Evolutionary conservation across 2,888 invertebrate genomes (phyloP).

Genomic region (Doris montereyensis): DNA sequence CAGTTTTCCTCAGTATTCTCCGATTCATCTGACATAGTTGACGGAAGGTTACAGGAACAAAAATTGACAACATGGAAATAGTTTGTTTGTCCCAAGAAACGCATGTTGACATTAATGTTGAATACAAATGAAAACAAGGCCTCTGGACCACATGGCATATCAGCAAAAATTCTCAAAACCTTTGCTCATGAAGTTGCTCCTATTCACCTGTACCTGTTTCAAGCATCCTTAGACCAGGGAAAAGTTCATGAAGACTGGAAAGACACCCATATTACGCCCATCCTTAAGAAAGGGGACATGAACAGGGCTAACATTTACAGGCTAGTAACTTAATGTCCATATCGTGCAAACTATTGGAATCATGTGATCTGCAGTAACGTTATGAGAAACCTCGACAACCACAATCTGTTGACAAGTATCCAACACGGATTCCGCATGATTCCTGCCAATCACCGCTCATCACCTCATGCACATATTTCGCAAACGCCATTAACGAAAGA

Average conservation of each 20-base stretch:
- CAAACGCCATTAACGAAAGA: neutral
- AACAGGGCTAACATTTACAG: neutral
- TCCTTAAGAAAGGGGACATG: constrained; percentile 10
- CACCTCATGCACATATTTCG: neutral
- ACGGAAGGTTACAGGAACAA: neutral
- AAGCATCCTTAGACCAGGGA: neutral
- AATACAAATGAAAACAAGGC: neutral
- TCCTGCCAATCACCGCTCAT: neutral
- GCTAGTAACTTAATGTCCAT: neutral
- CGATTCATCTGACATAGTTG: neutral
- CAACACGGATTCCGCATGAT: constrained; percentile 1
- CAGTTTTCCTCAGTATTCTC: neutral
- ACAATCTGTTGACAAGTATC: neutral
- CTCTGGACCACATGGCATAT: neutral
- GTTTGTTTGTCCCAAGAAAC: neutral
- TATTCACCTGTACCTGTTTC: too few relatives aligned
- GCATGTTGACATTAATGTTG: neutral
- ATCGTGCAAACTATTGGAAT: neutral
- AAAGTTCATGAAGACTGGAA: constrained; percentile 6
- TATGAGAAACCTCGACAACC: neutral
- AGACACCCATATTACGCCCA: neutral
- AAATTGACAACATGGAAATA: neutral
- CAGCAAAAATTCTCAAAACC: neutral
- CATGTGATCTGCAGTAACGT: neutral
- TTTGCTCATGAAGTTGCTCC: too few relatives aligned